Evolutionary conservation across 2,113 vertebrate genomes (phyloP), one percentile per base, ranked within the genome.

Genomic region (Lepus europaeus): DNA sequence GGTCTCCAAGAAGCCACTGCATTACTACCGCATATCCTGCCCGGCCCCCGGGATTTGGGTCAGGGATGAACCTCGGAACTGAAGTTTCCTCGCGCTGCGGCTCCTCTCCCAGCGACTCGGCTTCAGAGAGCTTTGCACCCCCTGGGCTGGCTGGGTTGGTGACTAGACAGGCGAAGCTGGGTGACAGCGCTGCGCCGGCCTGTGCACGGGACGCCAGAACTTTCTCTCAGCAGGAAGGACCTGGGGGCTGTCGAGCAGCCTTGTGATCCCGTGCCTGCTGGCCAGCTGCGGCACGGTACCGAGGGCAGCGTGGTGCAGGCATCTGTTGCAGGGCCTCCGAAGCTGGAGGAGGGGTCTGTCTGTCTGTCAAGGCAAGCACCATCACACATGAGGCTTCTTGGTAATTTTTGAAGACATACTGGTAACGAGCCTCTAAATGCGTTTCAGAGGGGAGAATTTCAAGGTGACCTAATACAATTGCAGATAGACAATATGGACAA

Each of bases 21-120:
- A 97, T 97, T 97, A 96, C 90, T 93, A 89, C 95, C 93, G 96
- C 94, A 96, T 93, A 82, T 86, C 70, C 87, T 93, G 87, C 70
- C 87, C 92, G 87, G 94, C 95, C 93, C 94, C 94, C 93, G 83
- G 64, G 91, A 78, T 97, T 96, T 96, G 95, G 92, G 87, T 97
- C 95, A 95, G 77, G 78, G 64, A 96, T 87, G 94, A 96, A 87
- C 56, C 84, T 85, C 82, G 39, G 81, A 66, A 89, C 45, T 97
- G 87, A 74, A 90, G 93, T 92, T 93, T 87, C 90, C 89, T 61
- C 74, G 69, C 10, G 27, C 92, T 80, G 70, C 76, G 80, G 64
- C n/a, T 69, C 64, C 77, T 33, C 87, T 88, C 66, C 74, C 9
- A 70, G 83, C 36, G 63, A 33, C 64, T 5, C 13, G 16, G 89